Percentiles rank a stretch among this genome's conserved stretches.
phyloP scores from a whole-genome alignment of 2,888 invertebrate genomes.

The Stenoptilia bipunctidactyla region DNA sequence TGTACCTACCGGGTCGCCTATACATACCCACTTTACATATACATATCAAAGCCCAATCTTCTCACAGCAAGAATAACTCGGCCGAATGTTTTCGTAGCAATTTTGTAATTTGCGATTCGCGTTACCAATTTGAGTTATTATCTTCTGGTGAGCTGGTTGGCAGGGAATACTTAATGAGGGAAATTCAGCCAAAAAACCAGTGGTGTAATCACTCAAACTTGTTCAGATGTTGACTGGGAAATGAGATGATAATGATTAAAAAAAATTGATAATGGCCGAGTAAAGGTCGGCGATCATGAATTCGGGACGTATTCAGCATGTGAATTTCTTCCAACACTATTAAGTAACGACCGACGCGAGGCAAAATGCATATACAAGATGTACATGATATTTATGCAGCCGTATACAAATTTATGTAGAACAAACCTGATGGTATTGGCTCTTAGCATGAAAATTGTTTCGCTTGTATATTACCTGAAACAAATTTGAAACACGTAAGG shows the following conservation, averaged over 20 bases:
- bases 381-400: background rate
- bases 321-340: background rate
- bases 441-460: background rate
- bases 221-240: conserved; percentile 28
- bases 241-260: conserved; percentile 47
- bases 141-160: conserved; percentile 30
- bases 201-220: conserved; percentile 31
- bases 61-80: conserved; percentile 12
- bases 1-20: conserved; percentile 13
- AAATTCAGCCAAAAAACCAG: conserved; percentile 37
- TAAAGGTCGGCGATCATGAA: background rate
- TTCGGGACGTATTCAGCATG: background rate
- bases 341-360: background rate
- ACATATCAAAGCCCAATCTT: conserved; percentile 7
- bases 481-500: no score
- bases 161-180: conserved; percentile 44
- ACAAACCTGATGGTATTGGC: background rate
- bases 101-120: conserved; percentile 59
- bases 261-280: background rate
- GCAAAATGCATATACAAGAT: background rate
- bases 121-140: conserved; percentile 60
- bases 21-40: background rate
- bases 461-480: background rate
- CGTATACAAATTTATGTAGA: background rate
- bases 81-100: conserved; percentile 38